These are phyloP conservation scores for Rhombomys opimus DNA, from an alignment of 2,113 vertebrate genomes.

Conservation along the genomic window DNA sequence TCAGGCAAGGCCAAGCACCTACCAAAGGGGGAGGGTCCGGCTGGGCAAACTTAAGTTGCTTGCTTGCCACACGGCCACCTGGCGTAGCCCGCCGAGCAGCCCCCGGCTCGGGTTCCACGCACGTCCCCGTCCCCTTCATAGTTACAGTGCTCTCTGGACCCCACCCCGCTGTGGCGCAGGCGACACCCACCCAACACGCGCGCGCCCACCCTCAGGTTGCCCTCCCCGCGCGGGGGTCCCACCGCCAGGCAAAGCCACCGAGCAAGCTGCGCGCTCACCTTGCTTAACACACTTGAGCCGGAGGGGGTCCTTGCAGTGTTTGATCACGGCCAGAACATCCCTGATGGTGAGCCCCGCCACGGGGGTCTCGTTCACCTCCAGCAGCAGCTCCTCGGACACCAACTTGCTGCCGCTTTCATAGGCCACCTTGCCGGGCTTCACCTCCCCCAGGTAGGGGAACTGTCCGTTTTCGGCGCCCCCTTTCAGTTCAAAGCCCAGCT, in stretches of 20 bases:
- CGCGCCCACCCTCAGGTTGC: not conserved
- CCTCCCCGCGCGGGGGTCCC: not conserved
- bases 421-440: constrained; percentile 90
- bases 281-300: constrained; percentile 97
- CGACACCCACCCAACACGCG: constrained; percentile 22
- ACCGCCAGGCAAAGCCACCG: not conserved
- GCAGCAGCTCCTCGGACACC: constrained; percentile 93
- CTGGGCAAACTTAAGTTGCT: constrained; percentile 85
- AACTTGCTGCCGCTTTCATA: constrained; percentile 91
- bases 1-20: constrained; percentile 68
- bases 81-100: not conserved
- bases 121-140: not conserved
- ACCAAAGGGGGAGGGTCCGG: constrained; percentile 65
- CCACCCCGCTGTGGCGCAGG: constrained; percentile 32
- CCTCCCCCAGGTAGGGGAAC: constrained; percentile 95
- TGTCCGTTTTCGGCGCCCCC: constrained; percentile 97
- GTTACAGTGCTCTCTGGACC: not conserved
- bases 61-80: constrained; percentile 62
- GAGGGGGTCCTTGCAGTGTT: constrained; percentile 97
- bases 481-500: constrained; percentile 93
- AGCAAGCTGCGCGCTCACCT: constrained; percentile 88
- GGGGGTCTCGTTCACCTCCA: constrained; percentile 98
- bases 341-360: constrained; percentile 97
- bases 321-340: constrained; percentile 96
- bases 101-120: not conserved